These are phyloP conservation scores for Patella caerulea DNA, from an alignment of 2,888 invertebrate species.

Conservation along the genomic window DNA sequence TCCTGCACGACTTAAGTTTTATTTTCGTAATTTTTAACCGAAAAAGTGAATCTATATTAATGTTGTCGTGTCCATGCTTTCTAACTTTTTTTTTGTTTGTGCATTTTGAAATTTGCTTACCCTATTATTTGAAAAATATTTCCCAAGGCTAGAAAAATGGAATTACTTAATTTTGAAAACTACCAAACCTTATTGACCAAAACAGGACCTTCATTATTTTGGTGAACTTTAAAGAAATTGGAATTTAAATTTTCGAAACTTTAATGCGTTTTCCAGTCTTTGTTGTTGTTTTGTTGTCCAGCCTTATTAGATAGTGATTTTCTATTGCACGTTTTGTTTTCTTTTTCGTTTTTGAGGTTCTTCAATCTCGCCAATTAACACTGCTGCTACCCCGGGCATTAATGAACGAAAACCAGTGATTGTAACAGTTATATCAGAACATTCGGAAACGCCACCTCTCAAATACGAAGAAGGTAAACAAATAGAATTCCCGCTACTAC, in stretches of 20 bases:
- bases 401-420: neutral
- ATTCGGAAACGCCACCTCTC: neutral
- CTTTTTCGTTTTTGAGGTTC: slow-evolving; percentile 18
- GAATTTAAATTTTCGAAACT: too few relatives aligned
- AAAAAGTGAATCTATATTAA: slow-evolving; percentile 5
- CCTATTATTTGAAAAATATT: too few relatives aligned
- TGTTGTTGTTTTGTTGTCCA: too few relatives aligned
- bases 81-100: too few relatives aligned
- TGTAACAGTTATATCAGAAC: neutral
- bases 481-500: too few relatives aligned
- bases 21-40: neutral
- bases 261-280: too few relatives aligned
- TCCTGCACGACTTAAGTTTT: neutral
- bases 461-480: slow-evolving; percentile 7
- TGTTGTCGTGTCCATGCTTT: neutral
- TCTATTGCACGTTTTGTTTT: slow-evolving; percentile 17
- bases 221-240: too few relatives aligned
- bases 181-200: too few relatives aligned
- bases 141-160: too few relatives aligned
- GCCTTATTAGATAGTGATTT: neutral
- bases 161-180: too few relatives aligned
- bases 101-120: too few relatives aligned
- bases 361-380: slow-evolving; percentile 19
- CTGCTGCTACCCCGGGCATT: slow-evolving; percentile 2
- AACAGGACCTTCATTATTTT: too few relatives aligned